Evolutionary conservation across 1,140 invertebrate species (phyloP).

Genomic region (Drosophila sulfurigaster): DNA sequence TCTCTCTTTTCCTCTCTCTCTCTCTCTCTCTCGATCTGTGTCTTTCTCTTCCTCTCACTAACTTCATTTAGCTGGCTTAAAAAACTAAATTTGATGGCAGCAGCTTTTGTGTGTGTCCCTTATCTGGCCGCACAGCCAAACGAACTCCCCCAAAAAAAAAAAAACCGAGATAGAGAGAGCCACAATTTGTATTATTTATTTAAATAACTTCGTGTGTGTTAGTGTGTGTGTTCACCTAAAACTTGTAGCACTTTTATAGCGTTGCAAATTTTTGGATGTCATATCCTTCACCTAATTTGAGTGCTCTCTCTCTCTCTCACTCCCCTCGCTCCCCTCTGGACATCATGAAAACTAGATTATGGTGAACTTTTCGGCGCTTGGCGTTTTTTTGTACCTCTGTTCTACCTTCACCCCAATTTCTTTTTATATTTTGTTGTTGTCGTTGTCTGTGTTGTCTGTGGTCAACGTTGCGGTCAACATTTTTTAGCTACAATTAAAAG

Average conservation of each 20-base stretch:
- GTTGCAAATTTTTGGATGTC: constrained; percentile 37
- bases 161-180: neutral
- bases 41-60: neutral
- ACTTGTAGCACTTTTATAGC: constrained; percentile 11
- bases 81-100: constrained; percentile 43
- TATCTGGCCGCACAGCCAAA: constrained; percentile 18
- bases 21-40: neutral
- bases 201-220: constrained; percentile 19
- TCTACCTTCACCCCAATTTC: neutral
- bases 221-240: constrained; percentile 5
- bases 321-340: no score
- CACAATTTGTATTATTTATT: constrained; percentile 49
- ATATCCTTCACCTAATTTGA: constrained; percentile 78
- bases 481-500: constrained; percentile 66
- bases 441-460: constrained; percentile 23
- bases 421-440: neutral
- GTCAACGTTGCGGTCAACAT: constrained; percentile 53
- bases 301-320: neutral
- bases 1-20: no score
- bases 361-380: constrained; percentile 62
- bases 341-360: constrained; percentile 65
- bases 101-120: constrained; percentile 17
- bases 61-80: constrained; percentile 17
- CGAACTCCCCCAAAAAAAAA: neutral
- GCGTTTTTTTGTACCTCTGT: constrained; percentile 24